Conservation (phyloP, 2,888 invertebrate genomes). For the Entomobrya proxima region DNA sequence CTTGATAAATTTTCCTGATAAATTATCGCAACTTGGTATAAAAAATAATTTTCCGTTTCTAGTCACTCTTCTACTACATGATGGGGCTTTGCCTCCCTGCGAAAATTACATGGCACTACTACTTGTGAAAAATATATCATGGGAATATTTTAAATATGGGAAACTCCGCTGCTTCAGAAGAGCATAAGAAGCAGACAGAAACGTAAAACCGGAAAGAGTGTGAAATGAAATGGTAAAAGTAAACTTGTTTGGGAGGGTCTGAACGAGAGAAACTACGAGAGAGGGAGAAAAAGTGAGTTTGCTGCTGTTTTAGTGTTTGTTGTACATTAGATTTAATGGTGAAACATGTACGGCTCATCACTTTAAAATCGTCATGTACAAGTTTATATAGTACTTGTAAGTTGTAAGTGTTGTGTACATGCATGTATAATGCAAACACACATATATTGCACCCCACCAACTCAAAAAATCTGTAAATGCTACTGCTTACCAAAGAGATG, state of each 20-base stretch:
- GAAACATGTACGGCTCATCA: conserved; percentile 14
- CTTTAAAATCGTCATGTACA: conserved; percentile 20
- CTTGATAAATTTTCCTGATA: conserved; percentile 51
- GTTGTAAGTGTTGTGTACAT: not conserved
- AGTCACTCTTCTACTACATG: not conserved
- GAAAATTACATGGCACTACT: not conserved
- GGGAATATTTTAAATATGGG: conserved; percentile 3
- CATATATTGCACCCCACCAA: conserved; percentile 4
- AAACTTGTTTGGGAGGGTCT: not conserved
- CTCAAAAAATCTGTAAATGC: not conserved
- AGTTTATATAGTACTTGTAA: not conserved
- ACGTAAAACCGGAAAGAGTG: conserved; percentile 36
- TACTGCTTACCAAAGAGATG: not conserved
- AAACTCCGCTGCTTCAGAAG: too few relatives aligned
- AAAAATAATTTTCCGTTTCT: not conserved
- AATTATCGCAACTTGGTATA: not conserved
- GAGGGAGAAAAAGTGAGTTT: not conserved
- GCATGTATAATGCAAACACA: not conserved
- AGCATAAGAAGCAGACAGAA: not conserved
- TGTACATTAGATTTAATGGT: conserved; percentile 30
- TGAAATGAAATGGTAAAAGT: conserved; percentile 34
- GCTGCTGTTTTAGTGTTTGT: conserved; percentile 24
- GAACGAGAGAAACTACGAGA: too few relatives aligned
- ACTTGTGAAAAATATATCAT: not conserved
- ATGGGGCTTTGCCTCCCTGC: not conserved